A percentile compares a stretch with the other conserved stretches of the same genome.
These are phyloP conservation scores for Pandemis corylana DNA, from an alignment of 2,888 invertebrate genomes.

Conservation along the genomic window DNA sequence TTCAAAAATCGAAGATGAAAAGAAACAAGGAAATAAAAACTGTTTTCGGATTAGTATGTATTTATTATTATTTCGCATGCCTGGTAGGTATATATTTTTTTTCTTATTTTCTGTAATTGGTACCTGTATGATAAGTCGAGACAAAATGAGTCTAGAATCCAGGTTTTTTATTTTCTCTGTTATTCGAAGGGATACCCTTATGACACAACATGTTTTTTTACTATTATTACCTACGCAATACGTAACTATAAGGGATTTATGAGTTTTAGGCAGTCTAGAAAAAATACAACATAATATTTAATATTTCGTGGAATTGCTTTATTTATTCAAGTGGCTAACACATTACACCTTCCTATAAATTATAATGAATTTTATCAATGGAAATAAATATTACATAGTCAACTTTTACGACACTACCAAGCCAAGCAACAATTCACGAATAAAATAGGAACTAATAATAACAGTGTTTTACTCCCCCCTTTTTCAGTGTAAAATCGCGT, in stretches of 20 bases:
- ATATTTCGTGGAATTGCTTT: conserved; percentile 24
- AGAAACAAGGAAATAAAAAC: no score
- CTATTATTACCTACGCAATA: neutral
- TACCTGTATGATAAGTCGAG: no score
- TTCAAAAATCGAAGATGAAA: no score
- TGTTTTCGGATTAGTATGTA: no score
- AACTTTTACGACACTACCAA: conserved; percentile 1
- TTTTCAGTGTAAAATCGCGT: conserved; percentile 22
- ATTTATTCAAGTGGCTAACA: conserved; percentile 41
- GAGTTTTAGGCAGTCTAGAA: neutral
- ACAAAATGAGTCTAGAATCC: no score
- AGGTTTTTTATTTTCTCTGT: no score
- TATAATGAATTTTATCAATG: conserved; percentile 17
- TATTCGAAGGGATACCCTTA: no score
- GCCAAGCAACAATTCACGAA: neutral
- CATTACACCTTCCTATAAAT: conserved; percentile 38
- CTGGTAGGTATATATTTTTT: no score
- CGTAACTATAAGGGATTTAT: neutral
- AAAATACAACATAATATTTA: conserved; percentile 4
- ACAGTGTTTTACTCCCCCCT: conserved; percentile 4
- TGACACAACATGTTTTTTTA: neutral
- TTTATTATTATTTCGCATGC: no score
- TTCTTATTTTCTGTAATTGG: no score
- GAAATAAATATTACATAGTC: conserved; percentile 8
- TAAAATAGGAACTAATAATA: neutral